Conservation (phyloP, 2,113 vertebrate genomes). For the Vireo altiloquus region DNA sequence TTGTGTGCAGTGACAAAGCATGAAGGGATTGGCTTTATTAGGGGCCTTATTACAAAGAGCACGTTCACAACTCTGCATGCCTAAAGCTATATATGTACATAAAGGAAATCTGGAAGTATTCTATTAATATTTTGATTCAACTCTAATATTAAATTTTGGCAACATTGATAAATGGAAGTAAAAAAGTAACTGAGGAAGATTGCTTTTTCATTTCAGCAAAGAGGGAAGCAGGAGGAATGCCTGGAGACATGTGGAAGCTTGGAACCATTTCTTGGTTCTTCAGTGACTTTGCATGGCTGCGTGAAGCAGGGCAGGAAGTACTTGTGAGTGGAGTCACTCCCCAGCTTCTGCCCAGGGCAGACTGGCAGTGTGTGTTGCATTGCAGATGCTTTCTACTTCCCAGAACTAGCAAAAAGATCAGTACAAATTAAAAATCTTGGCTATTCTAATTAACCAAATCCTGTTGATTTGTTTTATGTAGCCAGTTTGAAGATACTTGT, state of each 20-base stretch:
- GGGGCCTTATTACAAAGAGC: background rate
- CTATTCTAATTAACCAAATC: background rate
- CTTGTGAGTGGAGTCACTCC: background rate
- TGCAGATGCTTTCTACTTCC: background rate
- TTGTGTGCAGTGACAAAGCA: background rate
- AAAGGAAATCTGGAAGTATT: background rate
- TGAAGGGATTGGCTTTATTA: background rate
- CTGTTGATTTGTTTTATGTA: background rate
- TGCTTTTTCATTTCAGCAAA: background rate
- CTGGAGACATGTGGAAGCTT: background rate
- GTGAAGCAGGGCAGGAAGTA: background rate
- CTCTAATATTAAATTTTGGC: background rate
- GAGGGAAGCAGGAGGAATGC: background rate
- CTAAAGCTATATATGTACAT: background rate
- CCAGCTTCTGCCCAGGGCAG: background rate
- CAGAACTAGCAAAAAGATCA: background rate
- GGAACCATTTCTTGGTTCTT: background rate
- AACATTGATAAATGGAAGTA: background rate
- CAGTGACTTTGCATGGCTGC: background rate
- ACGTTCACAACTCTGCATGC: background rate
- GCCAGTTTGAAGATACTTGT: background rate
- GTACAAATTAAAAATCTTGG: background rate
- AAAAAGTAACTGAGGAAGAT: background rate
- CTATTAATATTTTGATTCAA: background rate
- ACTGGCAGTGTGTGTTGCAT: background rate